Evolutionary conservation across 1,140 invertebrate species (phyloP), one percentile per base, ranked within the genome.

Genomic region (Drosophila melanogaster): DNA sequence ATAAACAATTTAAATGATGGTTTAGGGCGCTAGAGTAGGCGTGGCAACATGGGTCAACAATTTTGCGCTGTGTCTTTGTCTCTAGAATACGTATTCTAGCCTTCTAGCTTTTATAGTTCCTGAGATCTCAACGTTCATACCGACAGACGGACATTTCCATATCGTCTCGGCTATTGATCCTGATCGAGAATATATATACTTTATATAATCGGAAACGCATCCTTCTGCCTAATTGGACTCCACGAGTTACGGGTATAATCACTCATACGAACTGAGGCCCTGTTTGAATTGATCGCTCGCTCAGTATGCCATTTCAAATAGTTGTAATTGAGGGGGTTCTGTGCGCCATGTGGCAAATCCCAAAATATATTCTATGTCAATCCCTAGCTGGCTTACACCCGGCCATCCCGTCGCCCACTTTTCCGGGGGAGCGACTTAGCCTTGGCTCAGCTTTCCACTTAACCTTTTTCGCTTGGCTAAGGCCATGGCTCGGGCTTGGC

Each of bases 401-500:
- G 19, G 19, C n/a, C 40, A n/a, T n/a, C 5, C n/a, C 8, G 6
- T 15, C 17, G 17, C 33, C 43, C 57, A 12, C 40, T 14, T 30
- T 17, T n/a, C 57, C 44, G n/a, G 62, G 40, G 44, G 11, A 14
- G 49, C 30, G 56, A 44, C 65, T 77, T 66, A 81, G 51, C 65
- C 55, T 62, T 79, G 65, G 77, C 77, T 84, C 77, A 81, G 67
- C 74, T 86, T 81, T 85, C 83, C 81, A 81, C 77, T 85, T 85
- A 85, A 87, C 81, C 81, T 85, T 85, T 70, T 81, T 59, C 74
- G 64, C 66, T 86, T 81, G 74, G 51, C 78, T 81, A 77, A 51
- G 72, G 72, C 77, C 62, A 73, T 58, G 81, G 77, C 77, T 84
- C 59, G 58, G 56, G 46, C 76, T 72, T 76, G 80, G 72, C 77